Evolutionary conservation across 1,140 invertebrate genomes (phyloP), one percentile per base, ranked within the genome.

Genomic region (Drosophila pandora): DNA sequence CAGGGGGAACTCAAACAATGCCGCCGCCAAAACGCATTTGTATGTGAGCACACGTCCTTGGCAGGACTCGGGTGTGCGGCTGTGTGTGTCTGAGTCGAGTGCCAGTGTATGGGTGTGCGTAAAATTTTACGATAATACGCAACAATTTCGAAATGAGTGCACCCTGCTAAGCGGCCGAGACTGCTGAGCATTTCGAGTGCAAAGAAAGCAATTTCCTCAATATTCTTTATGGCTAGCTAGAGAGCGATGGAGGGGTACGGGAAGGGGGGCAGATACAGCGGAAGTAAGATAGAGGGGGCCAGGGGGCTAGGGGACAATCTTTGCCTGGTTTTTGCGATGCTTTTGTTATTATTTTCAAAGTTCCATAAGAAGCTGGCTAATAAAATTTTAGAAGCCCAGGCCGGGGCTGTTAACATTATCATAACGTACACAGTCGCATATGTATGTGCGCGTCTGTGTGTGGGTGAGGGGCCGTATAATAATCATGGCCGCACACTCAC

Each of bases 161-260:
- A 71, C 55, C 77, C 82, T 77, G 74, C 73, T 57, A 67, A 62
- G 76, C 65, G 65, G 41, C 56, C 32, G 47, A 54, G 50, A 48
- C 67, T 76, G 61, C 34, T n/a, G 65, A 76, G 76, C 62, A 79
- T 64, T 76, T 59, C 63, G 77, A 85, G 77, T 87, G 82, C 77
- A 78, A 85, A 85, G 82, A 85, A 85, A 85, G 82, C 74, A 87
- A 85, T 85, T 85, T 85, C 82, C 78, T 69, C 78, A 85, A 85
- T 82, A 85, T 85, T 81, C 82, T 85, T 85, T 85, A 85, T 79
- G 74, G 28, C 55, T 25, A 78, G 59, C 60, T 21, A 58, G 47
- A 39, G 55, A 30, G 23, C 39, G 22, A n/a, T 12, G 13, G 25
- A 4, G 17, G 37, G 21, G 21, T 17, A 17, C 21, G 17, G 13